These are phyloP conservation scores for Drosophila santomea DNA, from an alignment of 1,140 invertebrate genomes.

Conservation along the genomic window DNA sequence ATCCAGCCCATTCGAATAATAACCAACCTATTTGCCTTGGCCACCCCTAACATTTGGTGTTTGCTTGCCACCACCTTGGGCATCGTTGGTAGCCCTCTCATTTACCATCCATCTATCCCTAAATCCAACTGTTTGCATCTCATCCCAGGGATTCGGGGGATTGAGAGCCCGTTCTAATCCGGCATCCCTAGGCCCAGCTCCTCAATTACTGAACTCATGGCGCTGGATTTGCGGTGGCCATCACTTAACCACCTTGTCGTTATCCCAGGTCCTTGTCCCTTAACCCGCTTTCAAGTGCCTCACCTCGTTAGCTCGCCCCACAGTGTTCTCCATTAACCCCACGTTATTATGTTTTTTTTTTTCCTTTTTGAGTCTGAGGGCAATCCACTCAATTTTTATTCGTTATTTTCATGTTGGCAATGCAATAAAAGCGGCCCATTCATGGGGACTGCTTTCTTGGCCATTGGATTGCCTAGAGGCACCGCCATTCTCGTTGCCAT, in stretches of 20 bases:
- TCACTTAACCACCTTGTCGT: conserved; percentile 11
- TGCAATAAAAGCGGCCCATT: conserved; percentile 51
- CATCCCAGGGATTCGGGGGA: background rate
- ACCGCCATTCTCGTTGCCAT: conserved; percentile 5
- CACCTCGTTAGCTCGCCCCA: conserved; percentile 10
- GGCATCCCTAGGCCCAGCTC: background rate
- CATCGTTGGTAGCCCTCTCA: background rate
- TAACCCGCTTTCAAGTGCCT: conserved; percentile 2
- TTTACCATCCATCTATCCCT: background rate
- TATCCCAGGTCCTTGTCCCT: background rate
- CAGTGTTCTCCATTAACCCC: background rate
- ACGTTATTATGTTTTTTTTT: background rate
- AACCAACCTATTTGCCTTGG: background rate
- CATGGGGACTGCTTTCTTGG: conserved; percentile 9
- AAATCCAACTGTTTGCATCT: conserved; percentile 16
- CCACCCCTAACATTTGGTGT: background rate
- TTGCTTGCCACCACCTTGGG: background rate
- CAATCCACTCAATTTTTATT: conserved; percentile 78
- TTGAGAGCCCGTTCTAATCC: conserved; percentile 11
- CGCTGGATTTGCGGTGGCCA: conserved; percentile 29
- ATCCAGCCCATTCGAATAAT: conserved; percentile 7
- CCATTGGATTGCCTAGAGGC: conserved; percentile 21
- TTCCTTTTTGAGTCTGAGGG: conserved; percentile 16
- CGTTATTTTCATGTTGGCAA: conserved; percentile 65
- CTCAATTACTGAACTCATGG: conserved; percentile 39